phyloP scores from a whole-genome alignment of 2,797 vertebrate genomes.

The Ciconia nigra region DNA sequence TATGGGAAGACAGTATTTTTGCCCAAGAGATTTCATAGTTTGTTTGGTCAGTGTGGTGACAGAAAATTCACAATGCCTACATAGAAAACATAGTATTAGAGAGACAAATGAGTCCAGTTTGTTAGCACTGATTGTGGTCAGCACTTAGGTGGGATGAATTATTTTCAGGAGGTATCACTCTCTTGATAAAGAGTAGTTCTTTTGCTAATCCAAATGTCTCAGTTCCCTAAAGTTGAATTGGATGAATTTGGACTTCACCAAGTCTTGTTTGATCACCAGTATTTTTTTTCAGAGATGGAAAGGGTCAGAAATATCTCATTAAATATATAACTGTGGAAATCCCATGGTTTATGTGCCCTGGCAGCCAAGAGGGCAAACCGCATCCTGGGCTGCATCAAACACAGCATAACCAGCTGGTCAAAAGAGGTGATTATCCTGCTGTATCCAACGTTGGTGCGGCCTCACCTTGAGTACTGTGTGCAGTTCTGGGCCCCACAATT shows the following conservation, averaged over 20 bases:
- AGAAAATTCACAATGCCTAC: not conserved
- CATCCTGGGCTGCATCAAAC: not conserved
- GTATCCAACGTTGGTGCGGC: accelerated
- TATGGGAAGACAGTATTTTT: not conserved
- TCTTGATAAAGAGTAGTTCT: not conserved
- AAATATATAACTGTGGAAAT: not conserved
- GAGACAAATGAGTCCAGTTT: not conserved
- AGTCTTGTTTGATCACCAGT: not conserved
- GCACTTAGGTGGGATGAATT: not conserved
- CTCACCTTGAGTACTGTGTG: not conserved
- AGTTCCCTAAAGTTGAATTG: not conserved
- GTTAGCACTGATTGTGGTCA: not conserved
- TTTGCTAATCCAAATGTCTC: not conserved
- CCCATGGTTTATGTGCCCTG: not conserved
- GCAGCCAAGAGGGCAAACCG: not conserved
- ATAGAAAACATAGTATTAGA: not conserved
- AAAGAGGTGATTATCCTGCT: not conserved
- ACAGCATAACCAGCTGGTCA: not conserved
- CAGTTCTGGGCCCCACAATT: too few relatives aligned
- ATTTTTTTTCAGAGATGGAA: not conserved
- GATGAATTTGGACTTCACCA: not conserved
- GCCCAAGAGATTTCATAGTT: not conserved
- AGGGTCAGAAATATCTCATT: not conserved
- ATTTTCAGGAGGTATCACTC: not conserved
- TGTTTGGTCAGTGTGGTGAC: not conserved